These are phyloP conservation scores for Discoglossus pictus DNA, from an alignment of 2,797 vertebrate species.

Conservation along the genomic window DNA sequence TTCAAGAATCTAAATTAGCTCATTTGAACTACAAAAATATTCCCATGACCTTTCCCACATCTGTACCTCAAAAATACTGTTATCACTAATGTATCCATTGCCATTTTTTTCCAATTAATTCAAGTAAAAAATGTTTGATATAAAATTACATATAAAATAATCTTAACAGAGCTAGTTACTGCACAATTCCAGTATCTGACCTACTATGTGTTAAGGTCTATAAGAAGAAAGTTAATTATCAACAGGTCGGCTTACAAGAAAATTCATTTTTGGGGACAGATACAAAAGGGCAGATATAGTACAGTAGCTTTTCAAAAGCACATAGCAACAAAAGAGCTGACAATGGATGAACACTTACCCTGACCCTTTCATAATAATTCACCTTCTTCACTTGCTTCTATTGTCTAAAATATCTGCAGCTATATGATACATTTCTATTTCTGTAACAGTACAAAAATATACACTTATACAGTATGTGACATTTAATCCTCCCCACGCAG, in stretches of 20 bases:
- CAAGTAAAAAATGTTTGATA: conserved; percentile 2
- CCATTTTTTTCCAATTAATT: conserved; percentile 20
- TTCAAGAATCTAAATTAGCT: no score
- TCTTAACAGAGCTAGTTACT: conserved; percentile 21
- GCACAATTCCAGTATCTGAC: conserved; percentile 48
- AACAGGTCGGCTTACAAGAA: conserved; percentile 52
- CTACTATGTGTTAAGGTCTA: conserved; percentile 35
- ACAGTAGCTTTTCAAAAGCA: conserved; percentile 33
- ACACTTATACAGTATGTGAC: neutral
- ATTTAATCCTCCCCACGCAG: conserved; percentile 33
- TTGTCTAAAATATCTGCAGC: conserved; percentile 18
- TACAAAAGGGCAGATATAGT: conserved; percentile 48
- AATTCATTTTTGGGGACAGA: conserved; percentile 47
- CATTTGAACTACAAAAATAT: no score
- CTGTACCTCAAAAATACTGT: no score
- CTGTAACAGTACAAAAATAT: neutral
- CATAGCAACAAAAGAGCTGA: conserved; percentile 41
- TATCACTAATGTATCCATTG: neutral
- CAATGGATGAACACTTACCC: conserved; percentile 42
- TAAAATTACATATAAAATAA: conserved; percentile 30
- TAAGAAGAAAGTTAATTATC: conserved; percentile 54
- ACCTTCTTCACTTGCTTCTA: neutral
- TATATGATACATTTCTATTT: conserved; percentile 11
- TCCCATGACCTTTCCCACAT: no score
- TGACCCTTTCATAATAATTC: conserved; percentile 37